Evolutionary conservation across 1,140 invertebrate genomes (phyloP).

Genomic region (Halesus radiatus): DNA sequence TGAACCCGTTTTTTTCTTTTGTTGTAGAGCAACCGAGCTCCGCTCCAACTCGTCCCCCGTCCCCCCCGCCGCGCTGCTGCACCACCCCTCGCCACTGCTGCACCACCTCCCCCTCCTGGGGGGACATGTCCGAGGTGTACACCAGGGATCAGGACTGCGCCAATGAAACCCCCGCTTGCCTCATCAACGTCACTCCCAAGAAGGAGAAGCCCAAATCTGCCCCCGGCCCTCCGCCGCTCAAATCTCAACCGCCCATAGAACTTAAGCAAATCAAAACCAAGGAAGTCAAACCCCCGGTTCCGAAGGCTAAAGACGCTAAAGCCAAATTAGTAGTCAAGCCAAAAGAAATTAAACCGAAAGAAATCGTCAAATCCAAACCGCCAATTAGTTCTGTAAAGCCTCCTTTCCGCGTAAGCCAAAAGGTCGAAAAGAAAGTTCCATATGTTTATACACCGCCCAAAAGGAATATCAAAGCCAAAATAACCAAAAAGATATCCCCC

Average conservation of each 20-base stretch:
- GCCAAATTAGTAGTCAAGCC: conserved; percentile 39
- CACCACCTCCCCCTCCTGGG: conserved; percentile 60
- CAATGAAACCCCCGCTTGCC: conserved; percentile 67
- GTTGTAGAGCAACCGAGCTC: conserved; percentile 62
- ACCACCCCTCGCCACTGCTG: conserved; percentile 64
- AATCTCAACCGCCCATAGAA: conserved; percentile 25
- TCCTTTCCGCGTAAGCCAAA: conserved; percentile 24
- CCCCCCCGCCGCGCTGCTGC: conserved; percentile 62
- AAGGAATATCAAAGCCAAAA: conserved; percentile 48
- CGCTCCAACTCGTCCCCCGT: conserved; percentile 61
- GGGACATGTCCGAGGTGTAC: conserved; percentile 68
- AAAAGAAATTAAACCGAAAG: conserved; percentile 39
- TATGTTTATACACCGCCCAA: conserved; percentile 40
- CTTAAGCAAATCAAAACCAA: conserved; percentile 45
- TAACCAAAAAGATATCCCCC: conserved; percentile 30
- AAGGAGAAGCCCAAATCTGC: conserved; percentile 60
- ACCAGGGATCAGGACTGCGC: conserved; percentile 66
- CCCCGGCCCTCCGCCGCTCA: conserved; percentile 48
- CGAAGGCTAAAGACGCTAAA: conserved; percentile 49
- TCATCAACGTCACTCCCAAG: conserved; percentile 66
- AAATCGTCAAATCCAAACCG: conserved; percentile 43
- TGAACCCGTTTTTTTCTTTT: conserved; percentile 55
- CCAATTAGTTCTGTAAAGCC: conserved; percentile 9
- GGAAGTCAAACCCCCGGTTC: conserved; percentile 28
- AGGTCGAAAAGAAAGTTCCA: conserved; percentile 49